phyloP scores from a whole-genome alignment of 2,113 vertebrate genomes.

The Pterophyllum scalare region DNA sequence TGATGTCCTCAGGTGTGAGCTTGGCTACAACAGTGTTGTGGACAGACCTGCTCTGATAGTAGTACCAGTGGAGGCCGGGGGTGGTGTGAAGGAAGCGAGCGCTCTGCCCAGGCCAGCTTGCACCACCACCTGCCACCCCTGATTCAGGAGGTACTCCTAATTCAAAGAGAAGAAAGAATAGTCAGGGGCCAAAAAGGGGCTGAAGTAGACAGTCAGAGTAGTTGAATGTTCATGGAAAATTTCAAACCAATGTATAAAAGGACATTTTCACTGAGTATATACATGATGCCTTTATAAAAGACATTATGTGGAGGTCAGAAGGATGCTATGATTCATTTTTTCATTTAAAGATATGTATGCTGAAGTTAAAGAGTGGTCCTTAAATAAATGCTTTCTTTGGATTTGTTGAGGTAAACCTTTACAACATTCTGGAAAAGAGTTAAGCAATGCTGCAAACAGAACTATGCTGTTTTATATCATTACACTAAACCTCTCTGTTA shows the following conservation, averaged over 20 bases:
- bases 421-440: neutral
- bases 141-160: conserved; percentile 29
- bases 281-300: no score
- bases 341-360: no score
- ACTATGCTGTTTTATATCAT: neutral
- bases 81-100: conserved; percentile 72
- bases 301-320: neutral
- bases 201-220: no score
- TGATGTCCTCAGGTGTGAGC: conserved; percentile 86
- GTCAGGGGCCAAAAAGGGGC: neutral
- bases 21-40: conserved; percentile 75
- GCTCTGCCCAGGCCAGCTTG: conserved; percentile 67
- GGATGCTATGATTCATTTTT: neutral
- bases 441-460: neutral
- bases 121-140: conserved; percentile 6
- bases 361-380: no score
- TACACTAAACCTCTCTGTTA: neutral
- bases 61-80: conserved; percentile 10
- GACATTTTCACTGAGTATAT: no score
- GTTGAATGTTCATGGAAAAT: no score
- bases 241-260: no score
- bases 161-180: neutral
- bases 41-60: conserved; percentile 62
- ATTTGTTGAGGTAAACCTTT: neutral
- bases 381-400: neutral